phyloP scores from a whole-genome alignment of 2,888 invertebrate genomes.

The Epinotia ramella region DNA sequence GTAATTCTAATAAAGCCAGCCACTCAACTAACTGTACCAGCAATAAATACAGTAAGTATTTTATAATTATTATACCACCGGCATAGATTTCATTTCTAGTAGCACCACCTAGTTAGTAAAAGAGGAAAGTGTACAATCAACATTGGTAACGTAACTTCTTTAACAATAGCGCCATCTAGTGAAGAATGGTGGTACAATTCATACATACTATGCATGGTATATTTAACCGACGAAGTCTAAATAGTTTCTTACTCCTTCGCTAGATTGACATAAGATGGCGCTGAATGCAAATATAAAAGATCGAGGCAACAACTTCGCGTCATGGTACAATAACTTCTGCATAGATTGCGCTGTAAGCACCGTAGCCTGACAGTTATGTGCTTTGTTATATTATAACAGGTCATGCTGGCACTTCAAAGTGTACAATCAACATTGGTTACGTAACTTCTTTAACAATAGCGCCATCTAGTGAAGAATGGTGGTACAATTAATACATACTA shows the following conservation, averaged over 20 bases:
- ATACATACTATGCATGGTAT: not conserved
- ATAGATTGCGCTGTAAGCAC: not conserved
- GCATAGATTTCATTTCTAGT: not conserved
- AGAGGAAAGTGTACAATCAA: not conserved
- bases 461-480: not conserved
- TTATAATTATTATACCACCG: no score
- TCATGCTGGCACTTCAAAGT: not conserved
- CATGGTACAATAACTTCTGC: not conserved
- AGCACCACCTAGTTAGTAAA: slow-evolving; percentile 3
- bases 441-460: slow-evolving; percentile 3
- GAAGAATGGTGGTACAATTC: not conserved
- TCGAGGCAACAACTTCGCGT: not conserved
- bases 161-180: slow-evolving; percentile 8
- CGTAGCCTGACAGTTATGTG: not conserved
- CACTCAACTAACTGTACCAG: no score
- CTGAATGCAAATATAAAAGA: not conserved
- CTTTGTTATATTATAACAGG: not conserved
- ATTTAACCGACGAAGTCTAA: not conserved
- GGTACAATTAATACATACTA: not conserved
- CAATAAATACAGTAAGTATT: no score
- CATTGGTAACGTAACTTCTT: not conserved
- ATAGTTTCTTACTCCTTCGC: not conserved
- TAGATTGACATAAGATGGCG: slow-evolving; percentile 15
- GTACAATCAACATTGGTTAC: not conserved
- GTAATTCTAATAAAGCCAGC: no score